A percentile compares a stretch with the other conserved stretches of the same genome.
Evolutionary conservation across 2,888 invertebrate genomes (phyloP).

Genomic region (Nesidiocoris tenuis): DNA sequence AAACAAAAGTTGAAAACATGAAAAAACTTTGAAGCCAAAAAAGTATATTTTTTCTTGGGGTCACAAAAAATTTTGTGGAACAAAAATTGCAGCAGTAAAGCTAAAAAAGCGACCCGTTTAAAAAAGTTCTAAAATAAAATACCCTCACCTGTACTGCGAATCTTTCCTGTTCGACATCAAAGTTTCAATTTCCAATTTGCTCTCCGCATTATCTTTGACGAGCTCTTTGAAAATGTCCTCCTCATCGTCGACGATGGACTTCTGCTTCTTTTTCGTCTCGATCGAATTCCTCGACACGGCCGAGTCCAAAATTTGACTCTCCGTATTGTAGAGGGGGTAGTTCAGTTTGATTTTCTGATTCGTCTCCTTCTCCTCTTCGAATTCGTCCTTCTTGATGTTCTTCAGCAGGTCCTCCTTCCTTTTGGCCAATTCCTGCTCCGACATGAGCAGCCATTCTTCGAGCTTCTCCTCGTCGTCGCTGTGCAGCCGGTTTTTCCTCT

Average conservation of each 20-base stretch:
- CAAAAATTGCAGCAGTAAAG: too few relatives aligned
- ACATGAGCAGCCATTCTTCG: slow-evolving; percentile 45
- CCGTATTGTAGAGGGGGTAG: slow-evolving; percentile 35
- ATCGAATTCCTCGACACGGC: background rate
- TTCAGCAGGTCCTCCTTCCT: slow-evolving; percentile 49
- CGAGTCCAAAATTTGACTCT: slow-evolving; percentile 14
- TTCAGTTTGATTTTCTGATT: slow-evolving; percentile 31
- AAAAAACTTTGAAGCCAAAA: too few relatives aligned
- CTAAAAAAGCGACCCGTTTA: too few relatives aligned
- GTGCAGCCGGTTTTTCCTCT: slow-evolving; percentile 6
- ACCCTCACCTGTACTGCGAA: slow-evolving; percentile 37
- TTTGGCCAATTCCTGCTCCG: slow-evolving; percentile 47
- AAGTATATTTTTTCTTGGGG: too few relatives aligned
- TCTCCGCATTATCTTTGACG: slow-evolving; percentile 33
- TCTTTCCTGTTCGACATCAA: slow-evolving; percentile 40
- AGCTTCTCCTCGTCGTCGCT: slow-evolving; percentile 37
- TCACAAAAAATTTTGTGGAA: too few relatives aligned
- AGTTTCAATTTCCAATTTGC: slow-evolving; percentile 32
- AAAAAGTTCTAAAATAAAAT: too few relatives aligned
- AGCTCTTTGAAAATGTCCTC: slow-evolving; percentile 34
- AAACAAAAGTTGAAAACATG: too few relatives aligned
- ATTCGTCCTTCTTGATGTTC: slow-evolving; percentile 46
- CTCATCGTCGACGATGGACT: slow-evolving; percentile 28
- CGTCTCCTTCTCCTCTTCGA: slow-evolving; percentile 23
- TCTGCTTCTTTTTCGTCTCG: slow-evolving; percentile 24